These are phyloP conservation scores for Seriola aureovittata DNA, from an alignment of 2,113 vertebrate genomes.

Conservation along the genomic window DNA sequence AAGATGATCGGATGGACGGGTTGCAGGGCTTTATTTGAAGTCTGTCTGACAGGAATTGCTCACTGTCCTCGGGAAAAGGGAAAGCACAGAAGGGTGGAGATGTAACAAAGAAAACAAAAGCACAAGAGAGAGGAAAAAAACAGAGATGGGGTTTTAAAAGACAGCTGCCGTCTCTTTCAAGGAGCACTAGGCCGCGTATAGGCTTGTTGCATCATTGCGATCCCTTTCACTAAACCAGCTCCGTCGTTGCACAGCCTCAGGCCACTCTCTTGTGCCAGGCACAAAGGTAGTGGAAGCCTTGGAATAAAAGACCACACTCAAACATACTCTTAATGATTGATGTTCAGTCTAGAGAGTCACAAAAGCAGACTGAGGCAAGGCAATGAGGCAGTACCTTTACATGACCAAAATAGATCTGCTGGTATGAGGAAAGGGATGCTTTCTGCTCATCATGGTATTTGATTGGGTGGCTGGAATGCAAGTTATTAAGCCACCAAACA, in stretches of 20 bases:
- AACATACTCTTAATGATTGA: conserved; percentile 23
- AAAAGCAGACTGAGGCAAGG: conserved; percentile 34
- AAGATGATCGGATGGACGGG: conserved; percentile 21
- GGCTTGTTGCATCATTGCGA: conserved; percentile 13
- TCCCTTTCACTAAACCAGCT: conserved; percentile 40
- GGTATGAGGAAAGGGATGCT: conserved; percentile 57
- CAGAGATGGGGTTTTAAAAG: conserved; percentile 11
- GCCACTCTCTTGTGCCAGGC: conserved; percentile 30
- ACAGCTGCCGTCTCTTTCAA: conserved; percentile 25
- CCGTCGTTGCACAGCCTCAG: conserved; percentile 28
- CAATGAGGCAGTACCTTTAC: conserved; percentile 29
- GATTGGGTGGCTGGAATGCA: neutral
- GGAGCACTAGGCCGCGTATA: conserved; percentile 8
- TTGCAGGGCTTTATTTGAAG: conserved; percentile 16
- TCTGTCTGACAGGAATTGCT: neutral
- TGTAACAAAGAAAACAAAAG: conserved; percentile 28
- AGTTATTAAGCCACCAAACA: conserved; percentile 17
- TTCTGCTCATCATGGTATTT: conserved; percentile 16
- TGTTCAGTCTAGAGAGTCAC: conserved; percentile 25
- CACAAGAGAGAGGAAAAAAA: neutral
- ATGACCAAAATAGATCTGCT: conserved; percentile 41
- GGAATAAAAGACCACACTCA: conserved; percentile 18
- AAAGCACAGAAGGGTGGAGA: neutral
- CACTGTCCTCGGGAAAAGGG: neutral
- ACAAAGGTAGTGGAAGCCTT: conserved; percentile 35